Evolutionary conservation across 1,140 invertebrate species (phyloP).

Genomic region (Pseudoatta argentina): DNA sequence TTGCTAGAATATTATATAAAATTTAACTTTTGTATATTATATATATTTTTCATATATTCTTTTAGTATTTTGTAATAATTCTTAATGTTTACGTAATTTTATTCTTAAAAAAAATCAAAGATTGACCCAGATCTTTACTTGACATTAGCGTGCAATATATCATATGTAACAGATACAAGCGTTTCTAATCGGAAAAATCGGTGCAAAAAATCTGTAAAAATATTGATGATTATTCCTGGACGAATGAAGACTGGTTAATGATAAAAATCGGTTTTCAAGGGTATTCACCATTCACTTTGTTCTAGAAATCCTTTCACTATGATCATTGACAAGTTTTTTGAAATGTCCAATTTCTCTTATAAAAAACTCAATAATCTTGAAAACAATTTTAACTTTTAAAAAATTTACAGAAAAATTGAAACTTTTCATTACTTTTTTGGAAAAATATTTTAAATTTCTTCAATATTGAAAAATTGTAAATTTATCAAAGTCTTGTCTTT

Average conservation of each 20-base stretch:
- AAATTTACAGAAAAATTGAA: too few relatives aligned
- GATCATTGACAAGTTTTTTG: constrained; percentile 21
- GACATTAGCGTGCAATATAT: background rate
- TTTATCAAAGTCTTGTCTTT: too few relatives aligned
- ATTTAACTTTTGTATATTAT: background rate
- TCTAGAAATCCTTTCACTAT: constrained; percentile 52
- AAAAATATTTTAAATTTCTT: background rate
- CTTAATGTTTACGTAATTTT: background rate
- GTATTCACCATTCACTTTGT: background rate
- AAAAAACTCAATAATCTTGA: too few relatives aligned
- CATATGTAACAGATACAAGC: constrained; percentile 4
- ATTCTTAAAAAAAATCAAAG: background rate
- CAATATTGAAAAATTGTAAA: too few relatives aligned
- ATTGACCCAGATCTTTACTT: background rate
- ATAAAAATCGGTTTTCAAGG: constrained; percentile 67
- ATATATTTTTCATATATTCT: background rate
- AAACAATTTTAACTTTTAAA: too few relatives aligned
- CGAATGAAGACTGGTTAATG: constrained; percentile 42
- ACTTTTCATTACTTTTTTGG: too few relatives aligned
- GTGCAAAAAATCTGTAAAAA: constrained; percentile 52
- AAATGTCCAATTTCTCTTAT: background rate
- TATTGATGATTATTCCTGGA: constrained; percentile 63
- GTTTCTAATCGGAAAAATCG: constrained; percentile 18
- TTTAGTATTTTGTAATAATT: background rate
- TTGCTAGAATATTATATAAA: background rate